Evolutionary conservation across 2,797 vertebrate genomes (phyloP).

Genomic region (Tenualosa thibaudeaui): DNA sequence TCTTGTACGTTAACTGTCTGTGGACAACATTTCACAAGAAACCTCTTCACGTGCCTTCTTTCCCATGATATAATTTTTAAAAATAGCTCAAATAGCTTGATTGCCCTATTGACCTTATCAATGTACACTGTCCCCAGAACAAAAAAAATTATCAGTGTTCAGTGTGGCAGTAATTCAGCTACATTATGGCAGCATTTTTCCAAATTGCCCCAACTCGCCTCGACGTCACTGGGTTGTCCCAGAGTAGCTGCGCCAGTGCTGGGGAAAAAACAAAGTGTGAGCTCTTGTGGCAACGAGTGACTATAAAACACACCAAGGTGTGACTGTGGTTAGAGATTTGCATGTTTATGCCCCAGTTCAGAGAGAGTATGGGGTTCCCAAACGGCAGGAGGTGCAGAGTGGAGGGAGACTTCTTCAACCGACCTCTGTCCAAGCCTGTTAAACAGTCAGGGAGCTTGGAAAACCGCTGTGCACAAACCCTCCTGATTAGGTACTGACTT

Average conservation of each 20-base stretch:
- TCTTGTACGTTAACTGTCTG: constrained; percentile 28
- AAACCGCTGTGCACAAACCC: constrained; percentile 53
- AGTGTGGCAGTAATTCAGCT: constrained; percentile 29
- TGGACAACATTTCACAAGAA: constrained; percentile 29
- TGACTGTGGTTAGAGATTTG: constrained; percentile 29
- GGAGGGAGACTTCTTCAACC: constrained; percentile 48
- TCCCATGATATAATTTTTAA: background rate
- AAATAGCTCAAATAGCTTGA: background rate
- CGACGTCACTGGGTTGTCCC: background rate
- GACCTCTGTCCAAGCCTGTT: constrained; percentile 62
- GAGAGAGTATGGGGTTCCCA: constrained; percentile 33
- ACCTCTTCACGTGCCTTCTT: constrained; percentile 18
- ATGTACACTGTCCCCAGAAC: background rate
- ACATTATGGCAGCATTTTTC: constrained; percentile 27
- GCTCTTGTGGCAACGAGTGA: background rate
- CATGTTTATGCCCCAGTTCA: background rate
- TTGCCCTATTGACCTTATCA: constrained; percentile 18
- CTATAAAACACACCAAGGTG: constrained; percentile 33
- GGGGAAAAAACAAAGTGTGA: background rate
- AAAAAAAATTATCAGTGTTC: constrained; percentile 31
- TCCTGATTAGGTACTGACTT: constrained; percentile 49
- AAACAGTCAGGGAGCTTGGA: constrained; percentile 60
- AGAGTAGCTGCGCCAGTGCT: background rate
- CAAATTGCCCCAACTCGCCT: background rate
- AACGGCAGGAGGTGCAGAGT: constrained; percentile 41